Percentiles rank a stretch among this genome's conserved stretches.
phyloP scores from a whole-genome alignment of 1,140 invertebrate genomes.

The Magallana angulata region DNA sequence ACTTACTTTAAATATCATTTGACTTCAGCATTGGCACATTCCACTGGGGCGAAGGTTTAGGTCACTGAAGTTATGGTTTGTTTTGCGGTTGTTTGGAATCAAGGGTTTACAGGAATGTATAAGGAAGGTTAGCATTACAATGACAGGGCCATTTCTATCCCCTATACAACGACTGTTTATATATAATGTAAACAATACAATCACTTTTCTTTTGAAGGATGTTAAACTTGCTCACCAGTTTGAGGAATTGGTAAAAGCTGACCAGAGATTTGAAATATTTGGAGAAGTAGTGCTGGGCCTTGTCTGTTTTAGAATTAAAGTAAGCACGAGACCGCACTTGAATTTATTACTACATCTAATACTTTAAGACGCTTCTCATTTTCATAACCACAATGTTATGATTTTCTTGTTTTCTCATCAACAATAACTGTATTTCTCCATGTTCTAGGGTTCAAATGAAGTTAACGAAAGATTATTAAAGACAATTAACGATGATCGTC shows the following conservation, averaged over 20 bases:
- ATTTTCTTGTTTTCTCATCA: background rate
- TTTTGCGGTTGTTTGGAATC: conserved; percentile 87
- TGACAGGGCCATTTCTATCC: too few species aligned
- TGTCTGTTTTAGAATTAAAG: conserved; percentile 92
- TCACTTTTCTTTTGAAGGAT: conserved; percentile 41
- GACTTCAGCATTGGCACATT: conserved; percentile 93
- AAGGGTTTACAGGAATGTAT: conserved; percentile 89
- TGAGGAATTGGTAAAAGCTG: conserved; percentile 48
- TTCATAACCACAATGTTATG: too few species aligned
- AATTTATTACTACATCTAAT: too few species aligned
- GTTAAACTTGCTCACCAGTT: conserved; percentile 54
- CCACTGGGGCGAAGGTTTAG: conserved; percentile 93
- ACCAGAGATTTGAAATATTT: conserved; percentile 86
- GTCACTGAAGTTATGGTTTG: conserved; percentile 96
- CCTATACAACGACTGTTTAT: background rate
- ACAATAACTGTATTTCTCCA: background rate
- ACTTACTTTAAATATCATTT: too few species aligned
- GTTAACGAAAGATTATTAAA: conserved; percentile 88
- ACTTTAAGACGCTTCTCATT: background rate
- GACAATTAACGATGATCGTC: conserved; percentile 87
- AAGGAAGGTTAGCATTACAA: conserved; percentile 81
- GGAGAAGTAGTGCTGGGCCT: conserved; percentile 88
- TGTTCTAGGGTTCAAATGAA: conserved; percentile 85
- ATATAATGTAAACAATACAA: background rate
- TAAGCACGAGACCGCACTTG: conserved; percentile 67